Evolutionary conservation across 2,888 invertebrate species (phyloP).

Genomic region (Hydrotaea diabolus): DNA sequence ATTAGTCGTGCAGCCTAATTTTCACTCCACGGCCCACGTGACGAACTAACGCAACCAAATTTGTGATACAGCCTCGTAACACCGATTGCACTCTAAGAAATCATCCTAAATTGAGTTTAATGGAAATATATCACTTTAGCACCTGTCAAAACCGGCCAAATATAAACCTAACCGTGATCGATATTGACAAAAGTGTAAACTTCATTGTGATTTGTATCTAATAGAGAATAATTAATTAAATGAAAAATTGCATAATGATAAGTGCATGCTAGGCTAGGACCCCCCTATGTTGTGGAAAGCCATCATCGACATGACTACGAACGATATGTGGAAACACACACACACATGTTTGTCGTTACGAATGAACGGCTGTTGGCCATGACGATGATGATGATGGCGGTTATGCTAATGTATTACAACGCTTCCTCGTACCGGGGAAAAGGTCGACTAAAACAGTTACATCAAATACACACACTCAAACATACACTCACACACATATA

Average conservation of each 20-base stretch:
- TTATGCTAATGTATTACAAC: background rate
- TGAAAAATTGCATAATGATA: slow-evolving; percentile 60
- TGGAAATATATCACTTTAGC: slow-evolving; percentile 47
- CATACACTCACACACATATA: background rate
- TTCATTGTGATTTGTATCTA: slow-evolving; percentile 57
- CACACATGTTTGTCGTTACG: too few relatives aligned
- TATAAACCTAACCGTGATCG: too few relatives aligned
- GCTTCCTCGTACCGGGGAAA: too few relatives aligned
- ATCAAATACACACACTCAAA: background rate
- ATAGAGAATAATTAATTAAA: slow-evolving; percentile 59
- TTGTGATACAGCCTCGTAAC: too few relatives aligned
- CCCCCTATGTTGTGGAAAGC: slow-evolving; percentile 42
- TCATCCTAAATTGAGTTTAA: slow-evolving; percentile 38
- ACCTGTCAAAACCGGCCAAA: slow-evolving; percentile 45
- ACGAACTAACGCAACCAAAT: too few relatives aligned
- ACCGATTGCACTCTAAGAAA: background rate
- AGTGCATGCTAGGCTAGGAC: slow-evolving; percentile 43
- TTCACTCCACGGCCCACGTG: too few relatives aligned
- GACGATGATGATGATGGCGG: slow-evolving; percentile 36
- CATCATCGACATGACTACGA: slow-evolving; percentile 56
- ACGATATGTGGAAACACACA: slow-evolving; percentile 5
- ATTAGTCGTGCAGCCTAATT: too few relatives aligned
- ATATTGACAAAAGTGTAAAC: slow-evolving; percentile 45
- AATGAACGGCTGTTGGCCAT: too few relatives aligned
- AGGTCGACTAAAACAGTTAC: too few relatives aligned